Base-by-base conservation (phyloP, 2,888 invertebrate genomes). In the Spodoptera exigua region DNA sequence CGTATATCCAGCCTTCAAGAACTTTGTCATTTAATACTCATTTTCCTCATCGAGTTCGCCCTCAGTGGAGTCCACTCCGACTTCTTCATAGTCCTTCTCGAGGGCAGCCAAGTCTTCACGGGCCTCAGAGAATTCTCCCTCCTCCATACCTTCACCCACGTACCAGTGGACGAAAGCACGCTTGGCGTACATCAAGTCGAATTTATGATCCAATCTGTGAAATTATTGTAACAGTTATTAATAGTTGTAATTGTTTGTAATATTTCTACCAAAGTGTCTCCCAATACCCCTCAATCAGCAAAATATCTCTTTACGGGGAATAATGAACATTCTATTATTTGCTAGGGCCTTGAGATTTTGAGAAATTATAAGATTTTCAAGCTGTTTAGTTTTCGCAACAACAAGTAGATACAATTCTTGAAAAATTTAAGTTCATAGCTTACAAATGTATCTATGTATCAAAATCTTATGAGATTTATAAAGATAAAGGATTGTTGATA, bases 161-260 rank as follows among this genome's bases (percentile, higher is more conserved):
- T 97, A 97, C 99, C 99, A 99, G 91, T 99, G 99, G 14, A 99
- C 98, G 88, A 99, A 99, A 3, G 99, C 99, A 65, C 98, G 96
- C 91, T 99, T 99, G 37, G 98, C 97, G 92, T 98, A 99, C 98
- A 99, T 99, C 80, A 99, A 92, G 91, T 99, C 99, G 88, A 99
- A 98, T 89, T 99, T 99, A 90, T 98, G 98, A 92, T 99, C 98
- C 62, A 99, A 95, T 78, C 98, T 96, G n/a, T n/a, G 77, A 84
- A 95, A 81, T 13, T 14, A n/a, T n/a, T n/a, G n/a, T 14, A 0
- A 13, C 32, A 16, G 2, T 3, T 1, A 10, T 41, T 61, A 18
- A 13, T 14, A 44, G 13, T 1, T 11, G 21, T 10, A 10, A 27
- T 0, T 4, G 12, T 13, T 37, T 12, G n/a, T 35, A 35, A 11